phyloP scores from a whole-genome alignment of 2,888 invertebrate species.

The Cyaniris semiargus region DNA sequence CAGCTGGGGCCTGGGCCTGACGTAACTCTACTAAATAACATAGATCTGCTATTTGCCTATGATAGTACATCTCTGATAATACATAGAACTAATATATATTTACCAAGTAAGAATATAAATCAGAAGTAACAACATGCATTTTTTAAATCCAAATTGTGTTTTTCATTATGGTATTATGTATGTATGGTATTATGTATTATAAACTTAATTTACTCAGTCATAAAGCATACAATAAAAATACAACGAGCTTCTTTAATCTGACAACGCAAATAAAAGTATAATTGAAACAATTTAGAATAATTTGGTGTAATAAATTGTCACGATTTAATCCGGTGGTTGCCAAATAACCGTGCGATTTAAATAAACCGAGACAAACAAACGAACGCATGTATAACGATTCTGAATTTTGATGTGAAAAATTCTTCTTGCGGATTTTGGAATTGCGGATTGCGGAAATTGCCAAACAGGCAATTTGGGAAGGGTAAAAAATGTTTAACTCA shows the following conservation, averaged over 20 bases:
- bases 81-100: too few species aligned
- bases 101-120: too few species aligned
- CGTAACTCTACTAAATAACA: too few species aligned
- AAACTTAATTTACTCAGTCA: not conserved
- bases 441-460: too few species aligned
- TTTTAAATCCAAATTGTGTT: not conserved
- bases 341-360: conserved; percentile 16
- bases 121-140: not conserved
- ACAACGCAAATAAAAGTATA: conserved; percentile 9
- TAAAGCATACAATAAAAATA: not conserved
- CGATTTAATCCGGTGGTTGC: not conserved
- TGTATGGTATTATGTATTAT: not conserved
- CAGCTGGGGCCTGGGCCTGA: too few species aligned
- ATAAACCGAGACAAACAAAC: conserved; percentile 15
- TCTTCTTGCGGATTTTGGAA: too few species aligned
- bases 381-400: not conserved
- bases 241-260: not conserved
- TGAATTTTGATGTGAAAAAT: not conserved
- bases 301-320: conserved; percentile 8
- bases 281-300: conserved; percentile 16
- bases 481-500: too few species aligned
- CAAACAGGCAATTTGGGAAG: too few species aligned
- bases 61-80: too few species aligned
- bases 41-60: too few species aligned
- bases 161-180: not conserved